Evolutionary conservation across 2,888 invertebrate genomes (phyloP).

Genomic region (Drosophila prostipennis): DNA sequence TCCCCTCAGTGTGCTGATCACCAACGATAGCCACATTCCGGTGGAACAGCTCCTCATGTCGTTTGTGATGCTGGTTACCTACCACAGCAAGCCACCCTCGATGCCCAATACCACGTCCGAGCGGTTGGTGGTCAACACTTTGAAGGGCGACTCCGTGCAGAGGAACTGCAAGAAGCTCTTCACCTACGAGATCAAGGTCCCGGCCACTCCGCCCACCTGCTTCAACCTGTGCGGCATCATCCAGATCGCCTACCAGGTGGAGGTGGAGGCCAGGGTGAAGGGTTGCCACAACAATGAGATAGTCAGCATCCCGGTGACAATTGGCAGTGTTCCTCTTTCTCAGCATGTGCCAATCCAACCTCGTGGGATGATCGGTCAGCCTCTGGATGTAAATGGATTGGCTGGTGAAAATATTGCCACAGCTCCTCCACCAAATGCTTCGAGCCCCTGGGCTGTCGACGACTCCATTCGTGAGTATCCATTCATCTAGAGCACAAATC

Average conservation of each 20-base stretch:
- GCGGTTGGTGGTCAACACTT: slow-evolving; percentile 61
- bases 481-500: neutral
- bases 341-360: slow-evolving; percentile 44
- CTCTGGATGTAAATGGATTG: slow-evolving; percentile 35
- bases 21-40: slow-evolving; percentile 86
- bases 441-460: slow-evolving; percentile 57
- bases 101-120: slow-evolving; percentile 52
- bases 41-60: slow-evolving; percentile 79
- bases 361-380: slow-evolving; percentile 11
- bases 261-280: slow-evolving; percentile 73
- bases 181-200: slow-evolving; percentile 70
- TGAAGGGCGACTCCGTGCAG: slow-evolving; percentile 64
- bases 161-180: slow-evolving; percentile 70
- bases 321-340: slow-evolving; percentile 81
- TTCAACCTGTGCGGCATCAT: slow-evolving; percentile 73
- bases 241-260: slow-evolving; percentile 76
- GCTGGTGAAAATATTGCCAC: slow-evolving; percentile 1
- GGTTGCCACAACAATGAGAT: slow-evolving; percentile 69
- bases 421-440: slow-evolving; percentile 32
- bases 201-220: slow-evolving; percentile 82
- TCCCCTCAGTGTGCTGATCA: slow-evolving; percentile 84
- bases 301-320: slow-evolving; percentile 73
- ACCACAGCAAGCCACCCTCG: slow-evolving; percentile 50
- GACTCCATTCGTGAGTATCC: slow-evolving; percentile 67
- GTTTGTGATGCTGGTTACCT: slow-evolving; percentile 73